These are phyloP conservation scores for Orchesella cincta DNA, from an alignment of 1,140 invertebrate species.

Conservation along the genomic window DNA sequence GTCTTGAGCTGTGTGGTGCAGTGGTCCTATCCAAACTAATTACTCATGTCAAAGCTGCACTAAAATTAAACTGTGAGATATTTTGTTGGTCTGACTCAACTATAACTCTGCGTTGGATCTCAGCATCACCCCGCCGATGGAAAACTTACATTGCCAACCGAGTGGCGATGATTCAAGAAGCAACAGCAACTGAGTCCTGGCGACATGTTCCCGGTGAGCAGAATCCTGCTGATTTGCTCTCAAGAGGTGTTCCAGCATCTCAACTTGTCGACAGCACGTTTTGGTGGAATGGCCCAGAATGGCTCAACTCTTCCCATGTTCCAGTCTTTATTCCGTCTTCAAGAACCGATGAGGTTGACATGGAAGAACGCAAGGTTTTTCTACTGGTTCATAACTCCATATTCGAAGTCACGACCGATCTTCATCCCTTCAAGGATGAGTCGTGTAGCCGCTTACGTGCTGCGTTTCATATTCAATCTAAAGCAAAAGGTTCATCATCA, in stretches of 20 bases:
- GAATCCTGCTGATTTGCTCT: slow-evolving; percentile 32
- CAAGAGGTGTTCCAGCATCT: slow-evolving; percentile 17
- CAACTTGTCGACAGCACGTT: slow-evolving; percentile 2
- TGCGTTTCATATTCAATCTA: neutral
- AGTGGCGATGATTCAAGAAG: slow-evolving; percentile 32
- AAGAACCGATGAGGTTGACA: too few species aligned
- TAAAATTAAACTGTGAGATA: neutral
- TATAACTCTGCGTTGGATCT: slow-evolving; percentile 27
- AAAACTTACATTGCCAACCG: slow-evolving; percentile 37
- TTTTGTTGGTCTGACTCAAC: slow-evolving; percentile 33
- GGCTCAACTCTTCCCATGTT: neutral
- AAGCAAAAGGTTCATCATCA: neutral
- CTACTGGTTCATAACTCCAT: neutral
- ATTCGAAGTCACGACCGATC: neutral
- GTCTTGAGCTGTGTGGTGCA: slow-evolving; percentile 59
- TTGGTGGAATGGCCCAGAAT: slow-evolving; percentile 26
- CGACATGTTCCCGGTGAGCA: slow-evolving; percentile 12
- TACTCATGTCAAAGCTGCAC: neutral
- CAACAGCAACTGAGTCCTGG: neutral
- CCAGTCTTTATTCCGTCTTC: too few species aligned
- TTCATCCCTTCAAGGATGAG: neutral
- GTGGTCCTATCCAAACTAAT: slow-evolving; percentile 54
- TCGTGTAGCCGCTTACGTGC: neutral
- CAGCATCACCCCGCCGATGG: neutral
- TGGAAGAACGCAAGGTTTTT: neutral